Percentiles rank a stretch among this genome's conserved stretches.
These are phyloP conservation scores for Gerris buenoi DNA, from an alignment of 1,140 invertebrate genomes.

Conservation along the genomic window DNA sequence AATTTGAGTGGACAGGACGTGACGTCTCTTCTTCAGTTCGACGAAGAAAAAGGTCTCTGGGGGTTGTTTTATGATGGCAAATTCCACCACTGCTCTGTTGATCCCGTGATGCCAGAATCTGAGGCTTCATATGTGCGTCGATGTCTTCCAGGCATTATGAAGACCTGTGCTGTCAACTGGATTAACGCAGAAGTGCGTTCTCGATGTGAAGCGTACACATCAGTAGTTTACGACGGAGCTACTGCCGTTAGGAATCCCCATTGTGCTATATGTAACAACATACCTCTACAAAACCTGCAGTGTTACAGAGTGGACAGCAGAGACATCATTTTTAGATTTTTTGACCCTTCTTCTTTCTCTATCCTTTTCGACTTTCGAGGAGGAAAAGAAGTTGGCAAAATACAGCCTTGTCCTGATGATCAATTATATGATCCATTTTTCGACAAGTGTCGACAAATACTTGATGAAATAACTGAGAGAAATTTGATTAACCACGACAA, in stretches of 20 bases:
- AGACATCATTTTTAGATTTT: conserved; percentile 25
- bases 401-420: conserved; percentile 23
- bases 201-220: conserved; percentile 30
- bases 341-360: conserved; percentile 34
- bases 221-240: conserved; percentile 30
- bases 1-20: conserved; percentile 16
- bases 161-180: conserved; percentile 28
- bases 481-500: not conserved
- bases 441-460: conserved; percentile 29
- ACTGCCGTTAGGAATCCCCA: conserved; percentile 37
- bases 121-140: conserved; percentile 16
- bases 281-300: conserved; percentile 27
- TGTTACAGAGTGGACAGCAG: conserved; percentile 23
- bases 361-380: conserved; percentile 34
- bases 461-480: not conserved
- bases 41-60: conserved; percentile 13
- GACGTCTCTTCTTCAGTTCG: conserved; percentile 9
- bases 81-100: conserved; percentile 19
- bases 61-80: conserved; percentile 14
- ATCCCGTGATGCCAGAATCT: conserved; percentile 23
- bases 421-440: conserved; percentile 38
- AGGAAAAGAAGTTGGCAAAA: conserved; percentile 28
- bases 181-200: conserved; percentile 24
- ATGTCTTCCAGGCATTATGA: conserved; percentile 23
- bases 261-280: conserved; percentile 40